phyloP scores from a whole-genome alignment of 2,113 vertebrate genomes.

The Morone chrysops region DNA sequence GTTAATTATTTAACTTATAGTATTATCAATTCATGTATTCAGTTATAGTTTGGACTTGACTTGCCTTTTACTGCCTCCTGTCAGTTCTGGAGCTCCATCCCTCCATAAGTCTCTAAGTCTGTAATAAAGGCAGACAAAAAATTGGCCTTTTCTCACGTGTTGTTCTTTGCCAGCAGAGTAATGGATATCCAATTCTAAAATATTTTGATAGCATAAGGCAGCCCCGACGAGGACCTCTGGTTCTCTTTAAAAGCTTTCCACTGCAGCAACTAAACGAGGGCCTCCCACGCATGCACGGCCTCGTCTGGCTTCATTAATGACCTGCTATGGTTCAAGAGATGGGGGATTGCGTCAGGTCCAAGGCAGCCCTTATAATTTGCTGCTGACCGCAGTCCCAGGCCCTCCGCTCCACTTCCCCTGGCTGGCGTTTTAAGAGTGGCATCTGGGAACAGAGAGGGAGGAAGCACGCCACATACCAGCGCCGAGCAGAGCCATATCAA shows the following conservation, averaged over 20 bases:
- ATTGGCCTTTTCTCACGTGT: slow-evolving; percentile 45
- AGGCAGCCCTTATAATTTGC: slow-evolving; percentile 78
- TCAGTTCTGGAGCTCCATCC: slow-evolving; percentile 2
- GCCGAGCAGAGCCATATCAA: slow-evolving; percentile 45
- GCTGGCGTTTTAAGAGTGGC: slow-evolving; percentile 71
- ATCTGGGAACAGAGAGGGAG: slow-evolving; percentile 69
- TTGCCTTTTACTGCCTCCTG: slow-evolving; percentile 1
- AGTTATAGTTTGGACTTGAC: not conserved
- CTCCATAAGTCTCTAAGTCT: slow-evolving; percentile 15
- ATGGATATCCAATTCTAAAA: slow-evolving; percentile 73
- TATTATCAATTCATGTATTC: not conserved
- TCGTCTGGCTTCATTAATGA: slow-evolving; percentile 81
- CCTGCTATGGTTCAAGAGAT: slow-evolving; percentile 62
- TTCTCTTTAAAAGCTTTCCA: slow-evolving; percentile 74
- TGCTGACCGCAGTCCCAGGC: slow-evolving; percentile 66
- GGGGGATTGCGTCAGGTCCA: slow-evolving; percentile 73
- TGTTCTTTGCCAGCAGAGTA: slow-evolving; percentile 66
- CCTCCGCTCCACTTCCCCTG: slow-evolving; percentile 65
- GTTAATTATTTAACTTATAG: not conserved
- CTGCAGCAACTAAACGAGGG: slow-evolving; percentile 51
- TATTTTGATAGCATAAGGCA: slow-evolving; percentile 76
- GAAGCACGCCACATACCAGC: slow-evolving; percentile 67
- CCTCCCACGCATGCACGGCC: slow-evolving; percentile 70
- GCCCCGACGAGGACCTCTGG: slow-evolving; percentile 62
- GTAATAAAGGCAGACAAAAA: slow-evolving; percentile 50